These are phyloP conservation scores for Polylopha cassiicola DNA, from an alignment of 2,888 invertebrate species.

Conservation along the genomic window DNA sequence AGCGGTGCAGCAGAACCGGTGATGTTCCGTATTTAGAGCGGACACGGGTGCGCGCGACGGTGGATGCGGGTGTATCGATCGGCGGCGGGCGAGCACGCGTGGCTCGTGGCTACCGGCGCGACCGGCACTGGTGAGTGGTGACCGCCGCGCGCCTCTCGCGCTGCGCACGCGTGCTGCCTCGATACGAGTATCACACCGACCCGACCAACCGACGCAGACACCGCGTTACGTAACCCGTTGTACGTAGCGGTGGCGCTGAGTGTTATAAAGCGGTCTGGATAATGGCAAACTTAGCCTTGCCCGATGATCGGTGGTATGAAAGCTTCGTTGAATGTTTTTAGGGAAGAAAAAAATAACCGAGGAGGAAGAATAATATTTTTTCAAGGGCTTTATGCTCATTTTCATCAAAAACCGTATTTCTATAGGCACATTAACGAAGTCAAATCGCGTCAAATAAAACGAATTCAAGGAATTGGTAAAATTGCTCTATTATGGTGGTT, in stretches of 20 bases:
- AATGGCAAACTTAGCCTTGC: too few species aligned
- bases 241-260: neutral
- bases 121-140: slow-evolving; percentile 62
- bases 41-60: slow-evolving; percentile 28
- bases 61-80: slow-evolving; percentile 39
- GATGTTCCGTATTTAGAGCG: slow-evolving; percentile 38
- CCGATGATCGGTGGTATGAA: too few species aligned
- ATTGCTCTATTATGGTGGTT: too few species aligned
- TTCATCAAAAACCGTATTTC: too few species aligned
- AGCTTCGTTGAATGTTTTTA: too few species aligned
- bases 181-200: slow-evolving; percentile 6
- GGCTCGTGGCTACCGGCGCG: slow-evolving; percentile 70
- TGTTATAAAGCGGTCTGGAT: slow-evolving; percentile 2
- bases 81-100: slow-evolving; percentile 52
- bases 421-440: too few species aligned
- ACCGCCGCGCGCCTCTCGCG: slow-evolving; percentile 35
- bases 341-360: too few species aligned
- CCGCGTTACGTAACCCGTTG: slow-evolving; percentile 16
- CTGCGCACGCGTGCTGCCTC: slow-evolving; percentile 58
- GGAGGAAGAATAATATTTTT: too few species aligned
- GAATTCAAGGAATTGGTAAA: too few species aligned
- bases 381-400: too few species aligned
- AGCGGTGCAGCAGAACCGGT: slow-evolving; percentile 55
- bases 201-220: slow-evolving; percentile 7
- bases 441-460: too few species aligned